Conservation (phyloP, 2,113 vertebrate species). For the Talpa occidentalis region DNA sequence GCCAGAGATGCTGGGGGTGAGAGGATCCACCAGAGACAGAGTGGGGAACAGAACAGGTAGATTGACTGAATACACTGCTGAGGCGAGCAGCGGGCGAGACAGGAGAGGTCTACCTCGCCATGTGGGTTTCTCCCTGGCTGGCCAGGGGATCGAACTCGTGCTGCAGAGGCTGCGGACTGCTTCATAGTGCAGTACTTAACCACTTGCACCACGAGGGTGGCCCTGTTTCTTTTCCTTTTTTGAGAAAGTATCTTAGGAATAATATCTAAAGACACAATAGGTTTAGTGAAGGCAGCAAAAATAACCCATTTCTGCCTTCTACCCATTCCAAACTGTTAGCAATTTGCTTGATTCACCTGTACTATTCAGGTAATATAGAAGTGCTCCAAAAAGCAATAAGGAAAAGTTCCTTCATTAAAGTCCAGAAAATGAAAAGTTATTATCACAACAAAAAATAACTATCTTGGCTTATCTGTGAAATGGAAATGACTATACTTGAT, state of each 20-base stretch:
- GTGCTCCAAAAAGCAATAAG: not conserved
- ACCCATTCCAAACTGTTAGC: conserved; percentile 19
- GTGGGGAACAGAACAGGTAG: too few species aligned
- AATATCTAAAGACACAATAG: not conserved
- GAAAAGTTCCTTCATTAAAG: not conserved
- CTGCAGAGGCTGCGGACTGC: too few species aligned
- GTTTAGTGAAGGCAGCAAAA: conserved; percentile 2
- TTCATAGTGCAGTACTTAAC: too few species aligned
- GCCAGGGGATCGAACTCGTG: too few species aligned
- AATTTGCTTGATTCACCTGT: not conserved
- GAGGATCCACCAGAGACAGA: too few species aligned
- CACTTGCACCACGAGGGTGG: too few species aligned
- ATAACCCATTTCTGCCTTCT: not conserved
- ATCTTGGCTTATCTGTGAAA: not conserved
- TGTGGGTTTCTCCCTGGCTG: too few species aligned
- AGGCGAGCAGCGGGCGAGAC: too few species aligned
- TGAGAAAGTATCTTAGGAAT: not conserved
- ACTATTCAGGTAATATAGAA: not conserved
- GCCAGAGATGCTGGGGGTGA: too few species aligned
- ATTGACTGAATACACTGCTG: too few species aligned
- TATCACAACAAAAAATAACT: not conserved
- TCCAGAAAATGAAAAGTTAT: not conserved
- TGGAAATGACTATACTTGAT: not conserved
- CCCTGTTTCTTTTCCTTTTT: not conserved
- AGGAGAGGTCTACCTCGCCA: too few species aligned